A percentile compares a stretch with the other conserved stretches of the same genome.
These are phyloP conservation scores for Lipophrys pholis DNA, from an alignment of 2,113 vertebrate species.

Conservation along the genomic window DNA sequence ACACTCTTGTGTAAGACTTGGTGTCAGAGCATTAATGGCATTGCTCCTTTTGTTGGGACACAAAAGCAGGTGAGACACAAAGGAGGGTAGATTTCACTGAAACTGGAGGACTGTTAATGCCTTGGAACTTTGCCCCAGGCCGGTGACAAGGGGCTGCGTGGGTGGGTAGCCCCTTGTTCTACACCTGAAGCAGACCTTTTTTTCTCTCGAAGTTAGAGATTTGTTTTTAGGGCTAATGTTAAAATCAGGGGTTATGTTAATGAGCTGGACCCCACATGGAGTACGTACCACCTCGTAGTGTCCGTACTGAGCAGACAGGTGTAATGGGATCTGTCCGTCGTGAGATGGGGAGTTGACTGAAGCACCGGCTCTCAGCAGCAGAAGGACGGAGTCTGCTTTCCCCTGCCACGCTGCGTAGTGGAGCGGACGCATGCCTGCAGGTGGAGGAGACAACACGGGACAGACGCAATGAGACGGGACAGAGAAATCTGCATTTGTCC, in stretches of 20 bases:
- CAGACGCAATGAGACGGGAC: not conserved
- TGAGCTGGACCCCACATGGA: not conserved
- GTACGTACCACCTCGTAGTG: conserved; percentile 95
- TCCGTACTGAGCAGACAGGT: conserved; percentile 94
- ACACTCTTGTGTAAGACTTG: conserved; percentile 26
- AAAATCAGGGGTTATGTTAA: no score
- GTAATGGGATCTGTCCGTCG: conserved; percentile 94
- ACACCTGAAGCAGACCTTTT: no score
- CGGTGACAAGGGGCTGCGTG: not conserved
- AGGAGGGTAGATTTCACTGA: conserved; percentile 49
- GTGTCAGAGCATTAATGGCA: conserved; percentile 30
- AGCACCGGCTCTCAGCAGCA: conserved; percentile 89
- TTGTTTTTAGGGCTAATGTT: no score
- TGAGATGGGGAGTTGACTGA: conserved; percentile 90
- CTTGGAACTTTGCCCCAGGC: conserved; percentile 30
- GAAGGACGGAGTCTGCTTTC: conserved; percentile 88
- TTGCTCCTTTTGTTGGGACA: conserved; percentile 54
- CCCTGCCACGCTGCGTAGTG: conserved; percentile 98
- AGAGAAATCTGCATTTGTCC: not conserved
- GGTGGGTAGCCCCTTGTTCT: not conserved
- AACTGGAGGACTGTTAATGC: conserved; percentile 37
- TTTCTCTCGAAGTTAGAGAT: no score
- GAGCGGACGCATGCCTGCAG: conserved; percentile 93
- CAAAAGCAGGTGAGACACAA: conserved; percentile 54
- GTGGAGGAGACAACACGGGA: not conserved